Percentiles rank a stretch among this genome's conserved stretches.
Conservation (phyloP, 2,113 vertebrate genomes). For the Oxyura jamaicensis region DNA sequence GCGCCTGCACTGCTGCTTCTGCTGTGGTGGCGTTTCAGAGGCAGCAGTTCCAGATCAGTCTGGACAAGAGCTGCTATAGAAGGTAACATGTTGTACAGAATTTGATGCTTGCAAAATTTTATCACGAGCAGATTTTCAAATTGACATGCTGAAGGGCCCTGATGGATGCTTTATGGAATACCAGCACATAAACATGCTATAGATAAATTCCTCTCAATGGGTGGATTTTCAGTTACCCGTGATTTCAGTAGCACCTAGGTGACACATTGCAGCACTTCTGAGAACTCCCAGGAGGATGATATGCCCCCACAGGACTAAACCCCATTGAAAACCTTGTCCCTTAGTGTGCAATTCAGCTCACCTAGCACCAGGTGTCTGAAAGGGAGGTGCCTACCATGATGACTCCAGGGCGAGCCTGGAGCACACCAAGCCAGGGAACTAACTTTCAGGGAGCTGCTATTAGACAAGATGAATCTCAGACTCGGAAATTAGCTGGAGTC, state of each 20-base stretch:
- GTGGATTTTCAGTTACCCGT: background rate
- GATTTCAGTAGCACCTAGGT: background rate
- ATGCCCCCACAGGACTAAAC: background rate
- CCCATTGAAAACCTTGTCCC: background rate
- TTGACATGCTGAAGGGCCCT: background rate
- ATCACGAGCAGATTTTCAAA: background rate
- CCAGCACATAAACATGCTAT: background rate
- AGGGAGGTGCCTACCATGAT: background rate
- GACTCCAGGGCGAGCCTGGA: accelerated
- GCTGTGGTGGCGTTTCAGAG: background rate
- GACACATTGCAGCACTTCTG: background rate
- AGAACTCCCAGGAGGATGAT: background rate
- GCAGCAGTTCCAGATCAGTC: background rate
- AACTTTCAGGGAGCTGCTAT: background rate
- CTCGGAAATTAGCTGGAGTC: background rate
- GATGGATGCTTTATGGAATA: background rate
- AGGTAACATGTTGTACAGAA: background rate
- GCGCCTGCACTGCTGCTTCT: background rate
- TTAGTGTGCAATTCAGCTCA: background rate
- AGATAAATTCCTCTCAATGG: background rate
- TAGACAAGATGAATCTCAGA: background rate
- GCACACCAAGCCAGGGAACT: background rate
- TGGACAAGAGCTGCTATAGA: background rate
- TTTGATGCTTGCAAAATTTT: background rate
- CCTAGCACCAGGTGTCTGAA: background rate